A percentile compares a stretch with the other conserved stretches of the same genome.
Conservation (phyloP, 2,888 invertebrate genomes). For the Lithophane ornitopus region DNA sequence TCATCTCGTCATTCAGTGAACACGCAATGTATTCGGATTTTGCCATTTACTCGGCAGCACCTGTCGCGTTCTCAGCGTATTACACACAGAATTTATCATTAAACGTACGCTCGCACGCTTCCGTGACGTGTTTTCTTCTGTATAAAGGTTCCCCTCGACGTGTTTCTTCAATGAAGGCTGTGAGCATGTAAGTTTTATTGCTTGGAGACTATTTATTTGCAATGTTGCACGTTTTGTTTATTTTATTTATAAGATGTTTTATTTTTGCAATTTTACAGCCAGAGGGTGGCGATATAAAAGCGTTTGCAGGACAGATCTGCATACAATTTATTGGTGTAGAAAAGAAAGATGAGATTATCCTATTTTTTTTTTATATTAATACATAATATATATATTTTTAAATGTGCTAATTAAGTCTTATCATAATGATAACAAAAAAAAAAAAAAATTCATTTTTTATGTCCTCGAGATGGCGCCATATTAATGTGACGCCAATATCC, state of each 20-base stretch:
- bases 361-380: too few relatives aligned
- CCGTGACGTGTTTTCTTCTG: constrained; percentile 42
- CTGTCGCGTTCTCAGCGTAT: constrained; percentile 54
- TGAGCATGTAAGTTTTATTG: constrained; percentile 17
- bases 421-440: too few relatives aligned
- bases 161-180: constrained; percentile 28
- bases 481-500: too few relatives aligned
- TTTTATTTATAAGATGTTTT: background rate
- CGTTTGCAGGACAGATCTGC: background rate
- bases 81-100: constrained; percentile 60
- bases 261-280: background rate
- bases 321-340: background rate
- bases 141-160: constrained; percentile 7
- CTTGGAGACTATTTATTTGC: constrained; percentile 16
- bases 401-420: too few relatives aligned
- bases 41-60: constrained; percentile 43
- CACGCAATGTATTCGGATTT: constrained; percentile 43
- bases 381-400: too few relatives aligned
- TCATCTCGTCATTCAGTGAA: constrained; percentile 25
- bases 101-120: constrained; percentile 28
- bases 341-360: background rate
- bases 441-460: too few relatives aligned
- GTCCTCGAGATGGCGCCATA: too few relatives aligned
- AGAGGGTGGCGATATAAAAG: background rate
- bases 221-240: constrained; percentile 5